These are phyloP conservation scores for Dryobates pubescens DNA, from an alignment of 2,797 vertebrate genomes.

Conservation along the genomic window DNA sequence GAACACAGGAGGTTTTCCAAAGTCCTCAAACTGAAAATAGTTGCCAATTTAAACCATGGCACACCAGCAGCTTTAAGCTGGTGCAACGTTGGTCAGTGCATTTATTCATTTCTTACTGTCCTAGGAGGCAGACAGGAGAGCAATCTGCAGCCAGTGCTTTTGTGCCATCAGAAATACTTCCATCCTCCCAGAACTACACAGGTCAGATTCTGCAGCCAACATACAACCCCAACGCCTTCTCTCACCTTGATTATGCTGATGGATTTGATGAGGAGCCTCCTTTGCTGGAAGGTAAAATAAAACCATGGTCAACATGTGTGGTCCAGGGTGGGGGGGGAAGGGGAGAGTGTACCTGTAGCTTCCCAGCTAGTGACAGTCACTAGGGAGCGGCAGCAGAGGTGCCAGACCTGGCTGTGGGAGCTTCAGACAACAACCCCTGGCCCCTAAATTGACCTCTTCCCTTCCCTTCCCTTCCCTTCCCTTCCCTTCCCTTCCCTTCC, in stretches of 20 bases:
- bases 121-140: conserved; percentile 35
- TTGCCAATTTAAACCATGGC: not conserved
- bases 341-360: not conserved
- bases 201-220: conserved; percentile 75
- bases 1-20: too few relatives aligned
- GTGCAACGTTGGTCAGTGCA: not conserved
- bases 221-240: not conserved
- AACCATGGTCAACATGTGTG: accelerated
- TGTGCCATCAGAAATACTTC: conserved; percentile 22
- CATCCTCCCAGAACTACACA: conserved; percentile 16
- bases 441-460: not conserved
- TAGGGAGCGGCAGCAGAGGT: not conserved
- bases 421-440: not conserved
- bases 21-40: not conserved
- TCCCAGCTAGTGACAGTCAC: not conserved
- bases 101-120: not conserved
- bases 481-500: too few relatives aligned
- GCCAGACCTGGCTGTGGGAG: not conserved
- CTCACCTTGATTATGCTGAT: conserved; percentile 18
- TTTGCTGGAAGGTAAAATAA: conserved; percentile 80
- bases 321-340: not conserved
- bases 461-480: too few relatives aligned
- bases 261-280: conserved; percentile 80
- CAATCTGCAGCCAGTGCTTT: not conserved
- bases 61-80: accelerated